A percentile compares a stretch with the other conserved stretches of the same genome.
phyloP scores from a whole-genome alignment of 2,888 invertebrate genomes.

The Paralinhomoeus sp. region DNA sequence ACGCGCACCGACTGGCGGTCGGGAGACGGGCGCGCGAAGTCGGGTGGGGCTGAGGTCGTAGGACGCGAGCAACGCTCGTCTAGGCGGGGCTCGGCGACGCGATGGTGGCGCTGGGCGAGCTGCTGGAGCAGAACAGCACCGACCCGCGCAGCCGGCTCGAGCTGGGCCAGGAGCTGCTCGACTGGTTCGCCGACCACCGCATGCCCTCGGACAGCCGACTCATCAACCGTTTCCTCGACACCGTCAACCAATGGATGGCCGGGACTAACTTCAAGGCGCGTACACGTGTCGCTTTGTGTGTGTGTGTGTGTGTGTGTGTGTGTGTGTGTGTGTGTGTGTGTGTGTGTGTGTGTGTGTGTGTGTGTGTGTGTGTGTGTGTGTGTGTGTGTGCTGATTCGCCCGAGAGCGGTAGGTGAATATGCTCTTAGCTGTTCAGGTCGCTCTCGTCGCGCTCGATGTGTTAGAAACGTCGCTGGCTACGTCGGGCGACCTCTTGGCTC shows the following conservation, averaged over 20 bases:
- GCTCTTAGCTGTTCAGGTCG: conserved; percentile 6
- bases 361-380: no score
- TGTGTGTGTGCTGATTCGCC: no score
- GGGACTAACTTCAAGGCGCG: conserved; percentile 9
- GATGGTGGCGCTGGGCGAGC: conserved; percentile 5
- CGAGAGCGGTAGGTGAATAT: no score
- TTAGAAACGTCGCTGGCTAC: conserved; percentile 6
- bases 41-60: no score
- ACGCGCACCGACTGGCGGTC: no score
- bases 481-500: conserved; percentile 7
- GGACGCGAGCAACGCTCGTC: no score
- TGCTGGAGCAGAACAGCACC: conserved; percentile 6
- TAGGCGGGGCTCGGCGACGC: no score
- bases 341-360: no score
- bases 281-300: no score
- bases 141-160: conserved; percentile 8
- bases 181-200: neutral
- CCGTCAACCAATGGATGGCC: conserved; percentile 8
- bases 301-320: no score
- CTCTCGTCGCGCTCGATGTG: conserved; percentile 8
- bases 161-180: conserved; percentile 6
- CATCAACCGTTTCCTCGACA: conserved; percentile 8
- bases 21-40: no score
- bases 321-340: no score
- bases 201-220: conserved; percentile 7